Conservation (phyloP, 2,888 invertebrate species). For the Trichacis sp. region DNA sequence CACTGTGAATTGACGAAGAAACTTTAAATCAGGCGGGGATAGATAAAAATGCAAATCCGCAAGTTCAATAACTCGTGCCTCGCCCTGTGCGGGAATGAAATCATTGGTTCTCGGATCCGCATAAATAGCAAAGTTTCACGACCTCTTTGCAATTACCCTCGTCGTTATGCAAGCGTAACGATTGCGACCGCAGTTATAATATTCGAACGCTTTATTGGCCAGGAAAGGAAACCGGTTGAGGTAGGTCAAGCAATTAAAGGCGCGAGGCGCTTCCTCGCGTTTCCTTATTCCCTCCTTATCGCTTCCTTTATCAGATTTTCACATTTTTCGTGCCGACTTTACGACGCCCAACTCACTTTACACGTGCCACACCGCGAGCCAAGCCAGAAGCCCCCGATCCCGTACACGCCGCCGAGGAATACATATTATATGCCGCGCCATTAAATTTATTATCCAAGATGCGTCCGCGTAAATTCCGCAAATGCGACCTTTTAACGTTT, state of each 20-base stretch:
- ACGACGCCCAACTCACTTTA: conserved; percentile 37
- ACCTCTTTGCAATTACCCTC: conserved; percentile 28
- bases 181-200: conserved; percentile 25
- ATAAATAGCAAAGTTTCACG: conserved; percentile 23
- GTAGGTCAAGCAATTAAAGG: conserved; percentile 44
- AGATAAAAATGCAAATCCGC: neutral
- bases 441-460: conserved; percentile 32
- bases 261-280: conserved; percentile 23
- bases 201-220: conserved; percentile 14
- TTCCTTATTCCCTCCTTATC: conserved; percentile 33
- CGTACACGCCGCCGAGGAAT: conserved; percentile 28
- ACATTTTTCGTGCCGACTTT: conserved; percentile 36
- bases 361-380: conserved; percentile 35
- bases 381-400: conserved; percentile 9
- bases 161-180: conserved; percentile 35
- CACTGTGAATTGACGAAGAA: too few relatives aligned
- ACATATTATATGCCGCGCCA: conserved; percentile 15
- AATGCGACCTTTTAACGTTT: conserved; percentile 36
- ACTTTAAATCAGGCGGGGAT: neutral
- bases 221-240: conserved; percentile 37
- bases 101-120: neutral
- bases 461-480: conserved; percentile 37
- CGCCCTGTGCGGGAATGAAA: neutral
- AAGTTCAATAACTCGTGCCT: conserved; percentile 11
- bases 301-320: conserved; percentile 31